Evolutionary conservation across 2,888 invertebrate genomes (phyloP).

Genomic region (Drosophila paramelanica): DNA sequence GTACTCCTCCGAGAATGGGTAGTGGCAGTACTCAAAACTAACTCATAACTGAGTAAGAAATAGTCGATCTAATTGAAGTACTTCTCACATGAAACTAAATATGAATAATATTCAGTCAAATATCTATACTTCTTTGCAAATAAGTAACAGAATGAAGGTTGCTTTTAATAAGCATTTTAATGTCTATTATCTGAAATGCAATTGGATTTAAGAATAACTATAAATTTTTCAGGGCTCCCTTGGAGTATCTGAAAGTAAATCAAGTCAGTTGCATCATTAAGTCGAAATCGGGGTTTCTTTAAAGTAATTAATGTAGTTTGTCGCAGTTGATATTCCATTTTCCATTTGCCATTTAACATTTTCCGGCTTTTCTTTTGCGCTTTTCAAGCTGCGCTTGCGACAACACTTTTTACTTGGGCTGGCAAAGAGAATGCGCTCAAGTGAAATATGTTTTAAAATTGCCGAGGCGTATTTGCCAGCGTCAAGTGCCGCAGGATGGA

Average conservation of each 20-base stretch:
- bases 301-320: slow-evolving; percentile 52
- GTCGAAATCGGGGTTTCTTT: slow-evolving; percentile 3
- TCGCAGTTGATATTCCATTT: slow-evolving; percentile 33
- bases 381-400: slow-evolving; percentile 2
- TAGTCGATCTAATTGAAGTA: no score
- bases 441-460: slow-evolving; percentile 79
- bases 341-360: slow-evolving; percentile 16
- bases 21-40: no score
- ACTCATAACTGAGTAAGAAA: no score
- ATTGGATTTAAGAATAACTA: not conserved
- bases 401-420: slow-evolving; percentile 40
- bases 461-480: slow-evolving; percentile 72
- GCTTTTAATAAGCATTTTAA: not conserved
- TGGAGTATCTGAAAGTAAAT: slow-evolving; percentile 3
- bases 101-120: not conserved
- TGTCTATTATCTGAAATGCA: not conserved
- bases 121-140: no score
- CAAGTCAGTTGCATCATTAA: slow-evolving; percentile 20
- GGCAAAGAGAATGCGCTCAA: slow-evolving; percentile 55
- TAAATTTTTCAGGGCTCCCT: not conserved
- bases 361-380: not conserved
- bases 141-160: not conserved
- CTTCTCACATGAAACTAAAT: no score
- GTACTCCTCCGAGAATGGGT: no score
- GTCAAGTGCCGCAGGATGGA: slow-evolving; percentile 43